Conservation (phyloP, 2,888 invertebrate genomes). For the Homarus gammarus region DNA sequence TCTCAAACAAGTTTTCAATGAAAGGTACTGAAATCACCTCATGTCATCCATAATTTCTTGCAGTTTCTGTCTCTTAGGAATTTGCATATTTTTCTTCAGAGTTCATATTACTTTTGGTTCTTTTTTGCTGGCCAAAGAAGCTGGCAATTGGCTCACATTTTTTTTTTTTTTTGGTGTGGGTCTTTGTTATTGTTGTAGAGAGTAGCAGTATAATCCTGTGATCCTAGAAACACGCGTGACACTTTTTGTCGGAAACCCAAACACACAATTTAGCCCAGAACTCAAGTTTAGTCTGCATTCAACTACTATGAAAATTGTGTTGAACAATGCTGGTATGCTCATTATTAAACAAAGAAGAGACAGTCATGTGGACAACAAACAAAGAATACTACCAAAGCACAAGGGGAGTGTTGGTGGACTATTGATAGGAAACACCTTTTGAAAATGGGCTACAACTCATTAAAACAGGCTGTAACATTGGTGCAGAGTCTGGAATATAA, state of each 20-base stretch:
- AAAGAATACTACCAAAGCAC: not conserved
- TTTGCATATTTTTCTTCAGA: constrained; percentile 13
- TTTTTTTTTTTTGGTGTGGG: constrained; percentile 62
- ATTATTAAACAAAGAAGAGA: constrained; percentile 2
- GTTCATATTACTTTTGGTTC: not conserved
- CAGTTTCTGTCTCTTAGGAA: constrained; percentile 43
- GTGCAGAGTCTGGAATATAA: constrained; percentile 31
- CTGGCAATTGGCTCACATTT: constrained; percentile 58
- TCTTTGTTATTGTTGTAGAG: constrained; percentile 72
- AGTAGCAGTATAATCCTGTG: constrained; percentile 72
- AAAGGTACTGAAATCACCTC: constrained; percentile 60
- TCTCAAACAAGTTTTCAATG: constrained; percentile 70
- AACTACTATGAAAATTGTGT: not conserved
- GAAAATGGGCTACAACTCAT: not conserved
- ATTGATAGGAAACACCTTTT: not conserved
- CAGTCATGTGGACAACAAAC: not conserved
- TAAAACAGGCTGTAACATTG: constrained; percentile 7
- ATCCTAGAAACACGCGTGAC: constrained; percentile 73
- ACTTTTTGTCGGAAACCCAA: constrained; percentile 66
- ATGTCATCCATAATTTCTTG: constrained; percentile 64
- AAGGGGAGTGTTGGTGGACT: not conserved
- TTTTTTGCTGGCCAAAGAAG: constrained; percentile 51
- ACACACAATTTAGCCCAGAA: constrained; percentile 61
- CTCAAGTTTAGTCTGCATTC: constrained; percentile 58
- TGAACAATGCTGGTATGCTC: not conserved